Evolutionary conservation across 1,140 invertebrate species (phyloP), one percentile per base, ranked within the genome.

Genomic region (Mercenaria mercenaria): DNA sequence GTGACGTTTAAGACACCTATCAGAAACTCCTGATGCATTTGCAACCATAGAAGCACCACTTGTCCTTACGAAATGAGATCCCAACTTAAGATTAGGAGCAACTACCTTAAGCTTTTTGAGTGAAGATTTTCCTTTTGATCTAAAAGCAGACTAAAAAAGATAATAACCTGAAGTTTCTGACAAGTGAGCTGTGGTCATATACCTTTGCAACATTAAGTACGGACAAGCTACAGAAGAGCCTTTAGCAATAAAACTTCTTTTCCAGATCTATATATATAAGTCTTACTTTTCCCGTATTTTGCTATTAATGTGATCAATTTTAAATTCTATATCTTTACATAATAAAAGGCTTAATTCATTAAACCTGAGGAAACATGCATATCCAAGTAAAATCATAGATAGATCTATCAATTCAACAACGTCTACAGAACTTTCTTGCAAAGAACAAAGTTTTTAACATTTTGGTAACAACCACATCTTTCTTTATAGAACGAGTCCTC

Each of bases 171-270:
- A 56, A 56, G 4, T 23, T 11, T 4, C 52, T 29, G 67, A 50
- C 1, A 82, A 13, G 4, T 74, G 15, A 3, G 72, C 72, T 13
- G 20, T 10, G 3, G 26, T 47, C 11, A 80, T 61, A 85, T 91
- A 91, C 32, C 88, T 43, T 80, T 76, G 43, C 74, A 79, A 90
- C 79, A 91, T 88, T 23, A 20, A 15, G 20, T 23, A 15, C 23
- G 52, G 52, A 23, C 52, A 56, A 11, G 52, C 52, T 11, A n/a
- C 13, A 11, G 23, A 23, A 56, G 11, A 56, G 20, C 52, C 10
- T 15, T 56, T 56, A 23, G 52, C 52, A 15, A 56, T 56, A 15
- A 56, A 56, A 56, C 10, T n/a, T 56, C 4, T n/a, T 56, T 56
- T 11, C 52, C 13, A 3, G 11, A 56, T n/a, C 52, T 56, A 56